Evolutionary conservation across 2,113 vertebrate species (phyloP).

Genomic region (Noturus placidus): DNA sequence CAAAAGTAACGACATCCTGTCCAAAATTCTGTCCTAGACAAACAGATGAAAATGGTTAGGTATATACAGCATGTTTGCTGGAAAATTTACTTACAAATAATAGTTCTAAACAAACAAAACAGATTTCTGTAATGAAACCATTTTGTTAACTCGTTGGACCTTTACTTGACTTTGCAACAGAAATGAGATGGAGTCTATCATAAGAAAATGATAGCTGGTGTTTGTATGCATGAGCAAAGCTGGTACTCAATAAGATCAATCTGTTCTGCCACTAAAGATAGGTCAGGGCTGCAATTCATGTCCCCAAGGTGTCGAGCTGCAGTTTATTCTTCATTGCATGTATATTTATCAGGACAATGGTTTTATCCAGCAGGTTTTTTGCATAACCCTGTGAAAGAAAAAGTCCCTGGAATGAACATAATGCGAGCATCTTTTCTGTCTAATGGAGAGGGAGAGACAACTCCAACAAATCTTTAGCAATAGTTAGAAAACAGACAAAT

Average conservation of each 20-base stretch:
- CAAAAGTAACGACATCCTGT: slow-evolving; percentile 5
- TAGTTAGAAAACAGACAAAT: neutral
- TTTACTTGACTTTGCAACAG: slow-evolving; percentile 45
- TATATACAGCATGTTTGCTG: neutral
- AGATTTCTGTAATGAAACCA: neutral
- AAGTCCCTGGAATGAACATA: neutral
- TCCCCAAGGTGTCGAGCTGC: slow-evolving; percentile 57
- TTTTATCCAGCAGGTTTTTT: slow-evolving; percentile 38
- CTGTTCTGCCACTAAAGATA: slow-evolving; percentile 62
- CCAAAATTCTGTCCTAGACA: neutral
- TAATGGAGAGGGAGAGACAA: neutral
- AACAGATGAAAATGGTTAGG: neutral
- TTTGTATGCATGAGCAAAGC: slow-evolving; percentile 46
- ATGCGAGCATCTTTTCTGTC: neutral
- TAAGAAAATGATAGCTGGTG: slow-evolving; percentile 29
- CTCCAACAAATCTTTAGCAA: neutral
- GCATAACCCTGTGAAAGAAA: neutral
- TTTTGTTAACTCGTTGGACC: slow-evolving; percentile 18
- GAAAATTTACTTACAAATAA: neutral
- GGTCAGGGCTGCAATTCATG: slow-evolving; percentile 62
- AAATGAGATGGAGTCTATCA: slow-evolving; percentile 35
- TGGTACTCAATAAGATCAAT: slow-evolving; percentile 60
- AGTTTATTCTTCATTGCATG: slow-evolving; percentile 56
- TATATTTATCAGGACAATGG: slow-evolving; percentile 42
- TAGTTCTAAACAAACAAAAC: neutral